phyloP scores from a whole-genome alignment of 1,140 invertebrate species.

The Wiebesia pumilae region DNA sequence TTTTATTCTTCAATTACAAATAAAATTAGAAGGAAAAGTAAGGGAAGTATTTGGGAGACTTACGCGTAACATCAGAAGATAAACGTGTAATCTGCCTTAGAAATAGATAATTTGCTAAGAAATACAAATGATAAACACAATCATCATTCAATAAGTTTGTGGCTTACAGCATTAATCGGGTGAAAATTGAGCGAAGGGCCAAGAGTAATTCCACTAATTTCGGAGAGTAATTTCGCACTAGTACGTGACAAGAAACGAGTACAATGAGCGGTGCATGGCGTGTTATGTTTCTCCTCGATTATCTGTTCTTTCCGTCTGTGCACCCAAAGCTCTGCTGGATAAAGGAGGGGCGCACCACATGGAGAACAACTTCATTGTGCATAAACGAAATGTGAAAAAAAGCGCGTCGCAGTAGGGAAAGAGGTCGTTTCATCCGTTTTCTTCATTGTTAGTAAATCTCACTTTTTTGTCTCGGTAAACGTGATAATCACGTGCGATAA shows the following conservation, averaged over 20 bases:
- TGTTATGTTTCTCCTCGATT: not conserved
- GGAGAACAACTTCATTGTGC: not conserved
- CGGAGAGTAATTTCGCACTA: not conserved
- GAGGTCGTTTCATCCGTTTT: not conserved
- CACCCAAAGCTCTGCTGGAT: not conserved
- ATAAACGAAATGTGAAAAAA: not conserved
- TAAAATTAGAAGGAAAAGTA: not conserved
- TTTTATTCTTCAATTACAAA: not conserved
- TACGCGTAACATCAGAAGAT: not conserved
- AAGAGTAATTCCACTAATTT: not conserved
- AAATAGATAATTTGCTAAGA: no score
- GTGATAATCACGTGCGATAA: not conserved
- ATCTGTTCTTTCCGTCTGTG: not conserved
- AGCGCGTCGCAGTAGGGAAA: no score
- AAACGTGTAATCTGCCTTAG: not conserved
- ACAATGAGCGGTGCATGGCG: not conserved
- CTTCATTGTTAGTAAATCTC: not conserved
- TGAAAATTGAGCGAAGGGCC: not conserved
- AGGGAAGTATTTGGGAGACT: not conserved
- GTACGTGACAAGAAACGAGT: slow-evolving; percentile 4
- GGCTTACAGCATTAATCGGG: not conserved
- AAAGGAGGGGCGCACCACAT: not conserved
- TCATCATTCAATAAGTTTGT: not conserved
- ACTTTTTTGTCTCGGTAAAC: not conserved
- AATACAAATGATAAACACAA: slow-evolving; percentile 1